A percentile compares a stretch with the other conserved stretches of the same genome.
Evolutionary conservation across 2,888 invertebrate species (phyloP).

Genomic region (Parasteatoda lunata): DNA sequence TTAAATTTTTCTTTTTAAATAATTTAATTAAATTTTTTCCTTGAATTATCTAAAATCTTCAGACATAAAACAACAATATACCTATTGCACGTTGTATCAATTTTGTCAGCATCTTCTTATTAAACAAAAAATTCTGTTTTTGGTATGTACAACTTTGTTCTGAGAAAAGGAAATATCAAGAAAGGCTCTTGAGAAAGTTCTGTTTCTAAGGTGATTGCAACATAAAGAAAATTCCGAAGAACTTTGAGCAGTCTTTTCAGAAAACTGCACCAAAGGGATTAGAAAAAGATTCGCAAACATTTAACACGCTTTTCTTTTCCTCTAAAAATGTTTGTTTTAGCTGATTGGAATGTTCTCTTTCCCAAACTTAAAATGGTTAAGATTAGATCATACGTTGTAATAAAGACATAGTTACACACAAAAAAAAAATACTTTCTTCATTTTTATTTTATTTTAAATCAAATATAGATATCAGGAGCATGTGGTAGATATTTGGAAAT

Average conservation of each 20-base stretch:
- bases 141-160: background rate
- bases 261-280: constrained; percentile 35
- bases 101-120: too few species aligned
- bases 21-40: too few species aligned
- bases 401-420: too few species aligned
- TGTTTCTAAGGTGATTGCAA: constrained; percentile 14
- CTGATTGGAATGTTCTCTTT: constrained; percentile 31
- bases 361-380: background rate
- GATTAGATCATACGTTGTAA: background rate
- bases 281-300: constrained; percentile 21
- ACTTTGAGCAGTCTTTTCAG: constrained; percentile 15
- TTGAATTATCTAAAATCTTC: too few species aligned
- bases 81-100: too few species aligned
- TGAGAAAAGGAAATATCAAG: background rate
- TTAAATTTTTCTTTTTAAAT: too few species aligned
- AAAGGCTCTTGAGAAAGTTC: background rate
- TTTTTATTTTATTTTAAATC: too few species aligned
- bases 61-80: too few species aligned
- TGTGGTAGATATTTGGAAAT: too few species aligned
- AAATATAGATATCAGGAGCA: too few species aligned
- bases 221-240: constrained; percentile 11
- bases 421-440: too few species aligned
- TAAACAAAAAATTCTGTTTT: background rate
- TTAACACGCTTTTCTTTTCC: constrained; percentile 26
- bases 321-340: constrained; percentile 34